Base-by-base conservation (phyloP, 2,888 invertebrate genomes). In the Reticulitermes lucifugus region DNA sequence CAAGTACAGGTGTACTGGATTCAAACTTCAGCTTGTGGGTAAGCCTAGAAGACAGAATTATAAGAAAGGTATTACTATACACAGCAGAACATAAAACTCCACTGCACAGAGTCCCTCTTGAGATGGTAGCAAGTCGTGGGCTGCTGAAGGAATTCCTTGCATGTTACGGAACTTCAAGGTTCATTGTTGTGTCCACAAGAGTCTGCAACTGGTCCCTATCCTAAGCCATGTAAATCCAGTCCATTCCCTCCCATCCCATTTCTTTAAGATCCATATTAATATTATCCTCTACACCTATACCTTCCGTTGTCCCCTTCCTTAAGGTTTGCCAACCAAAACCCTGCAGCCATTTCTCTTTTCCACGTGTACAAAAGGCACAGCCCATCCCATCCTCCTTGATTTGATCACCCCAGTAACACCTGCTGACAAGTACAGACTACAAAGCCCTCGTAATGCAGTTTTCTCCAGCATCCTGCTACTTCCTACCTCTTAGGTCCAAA, bases 1-100 rank as follows among this genome's bases (percentile, higher is more conserved):
- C 98, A 55, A 98, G 90, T 2, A 96, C 94, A 0, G 94, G 94
- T 0, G 92, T 92, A 87, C 94, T 93, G 12, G 95, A 94, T 87
- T 95, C 94, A 88, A 96, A 96, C 0, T 92, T 92, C 0, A 96
- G 91, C 2, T 92, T 92, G 89, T 95, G 95, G 0, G 93, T 92
- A 89, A 96, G 90, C 95, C 95, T 95, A 88, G 22, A 89, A 87
- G 51, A 51, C 2, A 55, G 2, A 83, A 87, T 79, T 84, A 86
- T 79, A 83, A 46, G 55, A 29, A 65, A 60, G 46, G 9, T 46
- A 55, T 55, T 18, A 18, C 18, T 55, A 0, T 55, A 51, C 14
- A 51, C 14, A 51, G 14, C 9, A 51, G 51, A 51, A 51, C 9
- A 51, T 6, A 6, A 7, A 55, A 18, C 55, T 18, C 14, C 55